Percentiles rank a stretch among this genome's conserved stretches.
phyloP scores from a whole-genome alignment of 2,113 vertebrate genomes.

The Entosphenus tridentatus region DNA sequence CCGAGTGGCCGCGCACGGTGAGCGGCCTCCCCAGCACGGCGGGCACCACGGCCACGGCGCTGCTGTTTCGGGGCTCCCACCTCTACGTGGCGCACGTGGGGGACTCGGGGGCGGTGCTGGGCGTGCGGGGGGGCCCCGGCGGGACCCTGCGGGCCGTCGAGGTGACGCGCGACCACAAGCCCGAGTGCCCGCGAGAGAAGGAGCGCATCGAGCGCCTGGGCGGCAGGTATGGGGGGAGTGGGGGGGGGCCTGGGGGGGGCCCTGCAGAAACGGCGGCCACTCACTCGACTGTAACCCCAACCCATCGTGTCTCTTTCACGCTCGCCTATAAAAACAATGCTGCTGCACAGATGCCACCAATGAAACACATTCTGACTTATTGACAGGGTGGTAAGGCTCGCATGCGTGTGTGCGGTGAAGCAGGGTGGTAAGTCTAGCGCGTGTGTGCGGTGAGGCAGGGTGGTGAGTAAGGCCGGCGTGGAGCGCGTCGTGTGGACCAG shows the following conservation, averaged over 20 bases:
- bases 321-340: too few species aligned
- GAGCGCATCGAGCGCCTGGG: conserved; percentile 85
- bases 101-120: conserved; percentile 78
- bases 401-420: too few species aligned
- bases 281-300: neutral
- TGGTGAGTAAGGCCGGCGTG: conserved; percentile 89
- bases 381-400: too few species aligned
- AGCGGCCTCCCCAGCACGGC: conserved; percentile 87
- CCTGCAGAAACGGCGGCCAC: neutral
- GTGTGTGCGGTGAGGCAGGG: conserved; percentile 25
- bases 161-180: conserved; percentile 90
- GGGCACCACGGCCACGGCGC: conserved; percentile 77
- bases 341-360: too few species aligned
- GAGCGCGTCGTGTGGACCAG: conserved; percentile 94
- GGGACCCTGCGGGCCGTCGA: conserved; percentile 65
- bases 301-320: neutral
- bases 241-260: neutral
- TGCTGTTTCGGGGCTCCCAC: conserved; percentile 65
- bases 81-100: conserved; percentile 93
- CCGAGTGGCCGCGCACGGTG: conserved; percentile 89
- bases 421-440: too few species aligned
- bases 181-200: conserved; percentile 77
- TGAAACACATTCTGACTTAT: too few species aligned
- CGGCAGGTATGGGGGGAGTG: conserved; percentile 44
- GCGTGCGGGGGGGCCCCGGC: conserved; percentile 44